phyloP scores from a whole-genome alignment of 2,113 vertebrate species.

The Corynorhinus townsendii region DNA sequence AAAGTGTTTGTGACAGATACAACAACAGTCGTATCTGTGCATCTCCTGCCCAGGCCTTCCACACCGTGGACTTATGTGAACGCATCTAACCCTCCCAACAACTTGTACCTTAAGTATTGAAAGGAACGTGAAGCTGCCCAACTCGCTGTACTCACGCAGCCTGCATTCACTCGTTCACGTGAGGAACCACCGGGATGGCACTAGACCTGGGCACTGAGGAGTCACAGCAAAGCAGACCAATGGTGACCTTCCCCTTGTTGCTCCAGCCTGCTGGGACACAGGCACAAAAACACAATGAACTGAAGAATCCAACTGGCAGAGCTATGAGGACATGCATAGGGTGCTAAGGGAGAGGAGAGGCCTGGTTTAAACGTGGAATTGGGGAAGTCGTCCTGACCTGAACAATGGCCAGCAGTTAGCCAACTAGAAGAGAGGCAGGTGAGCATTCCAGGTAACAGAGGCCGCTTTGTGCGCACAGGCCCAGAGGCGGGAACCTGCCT shows the following conservation, averaged over 20 bases:
- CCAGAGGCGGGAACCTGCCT: neutral
- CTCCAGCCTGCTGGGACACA: neutral
- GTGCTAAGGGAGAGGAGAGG: neutral
- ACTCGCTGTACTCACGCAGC: neutral
- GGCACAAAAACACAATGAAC: neutral
- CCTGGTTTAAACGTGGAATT: neutral
- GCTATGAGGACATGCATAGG: neutral
- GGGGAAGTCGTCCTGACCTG: neutral
- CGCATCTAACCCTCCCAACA: neutral
- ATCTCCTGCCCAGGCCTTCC: neutral
- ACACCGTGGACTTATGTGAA: neutral
- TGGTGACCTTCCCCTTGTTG: neutral
- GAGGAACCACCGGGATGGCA: neutral
- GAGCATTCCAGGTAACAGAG: neutral
- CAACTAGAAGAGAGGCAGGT: neutral
- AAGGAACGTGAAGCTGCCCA: neutral
- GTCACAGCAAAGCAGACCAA: neutral
- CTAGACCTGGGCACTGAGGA: neutral
- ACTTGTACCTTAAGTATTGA: neutral
- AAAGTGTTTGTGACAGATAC: neutral
- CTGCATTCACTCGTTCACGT: neutral
- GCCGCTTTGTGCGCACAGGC: neutral
- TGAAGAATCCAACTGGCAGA: neutral
- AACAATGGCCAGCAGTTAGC: neutral
- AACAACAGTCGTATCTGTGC: neutral